Base-by-base conservation (phyloP, 2,113 vertebrate genomes). In the Rhabdomys dilectus region DNA sequence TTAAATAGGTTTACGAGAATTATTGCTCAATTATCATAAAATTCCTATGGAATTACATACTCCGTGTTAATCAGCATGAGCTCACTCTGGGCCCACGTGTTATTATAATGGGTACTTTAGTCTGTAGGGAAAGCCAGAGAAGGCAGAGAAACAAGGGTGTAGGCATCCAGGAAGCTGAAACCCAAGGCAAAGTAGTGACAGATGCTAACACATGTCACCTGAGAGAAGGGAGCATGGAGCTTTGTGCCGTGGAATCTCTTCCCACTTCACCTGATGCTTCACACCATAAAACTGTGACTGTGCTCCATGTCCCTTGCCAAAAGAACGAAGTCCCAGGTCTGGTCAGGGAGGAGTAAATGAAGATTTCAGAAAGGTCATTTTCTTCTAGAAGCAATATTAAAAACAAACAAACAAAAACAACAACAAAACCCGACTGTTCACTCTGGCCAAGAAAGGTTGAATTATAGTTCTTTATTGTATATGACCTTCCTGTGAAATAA, bases 21-120 rank as follows among this genome's bases (percentile, higher is more conserved):
- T 66, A 91, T 95, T 93, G 90, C 85, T 98, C 97, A 97, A 96
- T 98, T 97, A 94, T 95, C 98, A 98, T 97, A 97, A 97, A 96
- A 97, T 98, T 98, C 96, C 94, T 73, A 1, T 95, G 82, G 39
- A 98, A 97, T 98, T 93, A 92, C 70, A 66, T 80, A 53, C 91
- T 93, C 76, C 64, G 15, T 91, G 96, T 88, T 88, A 96, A 96
- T 92, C 70, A 91, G 92, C n/a, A 75, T 97, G 97, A 98, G 93
- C 92, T 98, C 96, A 97, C 75, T 88, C 48, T 72, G 94, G 94
- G 42, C 77, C 51, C 93, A 68, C 90, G 76, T 89, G 62, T 96
- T 96, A 68, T 87, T 96, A 77, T 5, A 82, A 45, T 92, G 95
- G 96, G 88, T 72, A 89, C 89, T 42, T 31, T 0, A 0, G 19